Evolutionary conservation across 2,888 invertebrate genomes (phyloP), one percentile per base, ranked within the genome.

Genomic region (Eutolmus rufibarbis): DNA sequence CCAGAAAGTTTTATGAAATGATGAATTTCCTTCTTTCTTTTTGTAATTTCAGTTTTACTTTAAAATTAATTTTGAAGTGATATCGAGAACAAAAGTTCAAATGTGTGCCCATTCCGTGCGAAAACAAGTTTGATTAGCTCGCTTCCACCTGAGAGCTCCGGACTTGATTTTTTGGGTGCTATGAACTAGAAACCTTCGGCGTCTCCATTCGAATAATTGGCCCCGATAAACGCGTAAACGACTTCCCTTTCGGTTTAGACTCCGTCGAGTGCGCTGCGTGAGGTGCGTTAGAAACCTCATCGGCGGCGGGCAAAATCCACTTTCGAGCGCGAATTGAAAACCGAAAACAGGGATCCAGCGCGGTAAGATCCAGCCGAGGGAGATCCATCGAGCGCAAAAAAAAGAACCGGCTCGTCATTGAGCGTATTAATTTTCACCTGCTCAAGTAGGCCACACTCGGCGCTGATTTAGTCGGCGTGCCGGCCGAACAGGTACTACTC

Each of bases 381-480:
- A 40, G 78, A 78, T 28, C 46, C 78, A 78, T 78, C n/a, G 19
- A 23, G 19, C n/a, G 51, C n/a, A 51, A 51, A 51, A 51, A n/a
- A 51, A 51, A 51, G n/a, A 79, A 79, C 79, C 51, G 79, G 79
- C 79, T 79, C 79, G 51, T 46, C 51, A 79, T 51, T 79, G 79
- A 79, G 56, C 46, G 31, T 23, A 51, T 79, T 79, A 79, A 79
- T 79, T 79, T 79, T 79, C 79, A 79, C 79, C 79, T 79, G 79
- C 40, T 79, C 79, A 79, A 79, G 79, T 79, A 79, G 79, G 79
- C 79, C 79, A 79, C 31, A 66, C 28, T n/a, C 66, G 66, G 66
- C 14, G 66, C 66, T 23, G 66, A 66, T 66, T 66, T 12, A 9
- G 66, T 19, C 23, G 12, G 23, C 9, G 66, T 8, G 28, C 23